Conservation (phyloP, 2,888 invertebrate species). For the Pegoplata infirma region DNA sequence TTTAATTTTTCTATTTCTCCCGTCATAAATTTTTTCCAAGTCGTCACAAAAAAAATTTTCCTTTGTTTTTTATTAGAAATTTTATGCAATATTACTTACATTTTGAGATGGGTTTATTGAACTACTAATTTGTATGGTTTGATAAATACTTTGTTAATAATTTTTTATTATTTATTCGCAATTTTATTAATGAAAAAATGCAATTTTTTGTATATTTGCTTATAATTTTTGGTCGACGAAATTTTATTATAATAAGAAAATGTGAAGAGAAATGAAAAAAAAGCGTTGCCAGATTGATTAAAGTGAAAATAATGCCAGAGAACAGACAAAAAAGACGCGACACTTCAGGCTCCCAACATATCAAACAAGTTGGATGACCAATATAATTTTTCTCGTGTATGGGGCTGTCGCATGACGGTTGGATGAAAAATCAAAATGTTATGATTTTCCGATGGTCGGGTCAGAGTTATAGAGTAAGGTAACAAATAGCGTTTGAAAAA, state of each 20-base stretch:
- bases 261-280: neutral
- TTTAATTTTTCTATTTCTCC: constrained; percentile 9
- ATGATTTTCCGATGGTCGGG: too few relatives aligned
- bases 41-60: constrained; percentile 30
- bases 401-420: too few relatives aligned
- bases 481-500: too few relatives aligned
- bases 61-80: constrained; percentile 33
- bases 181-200: constrained; percentile 28
- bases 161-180: constrained; percentile 16
- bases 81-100: constrained; percentile 36
- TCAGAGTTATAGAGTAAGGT: too few relatives aligned
- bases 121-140: constrained; percentile 10
- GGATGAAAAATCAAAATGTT: too few relatives aligned
- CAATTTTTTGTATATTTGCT: constrained; percentile 46
- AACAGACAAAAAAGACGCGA: too few relatives aligned
- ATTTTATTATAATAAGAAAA: constrained; percentile 34
- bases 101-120: constrained; percentile 7
- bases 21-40: constrained; percentile 44
- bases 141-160: neutral
- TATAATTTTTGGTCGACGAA: constrained; percentile 55
- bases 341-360: too few relatives aligned
- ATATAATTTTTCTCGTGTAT: too few relatives aligned
- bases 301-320: too few relatives aligned
- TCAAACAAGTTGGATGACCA: too few relatives aligned
- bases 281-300: constrained; percentile 15